phyloP scores from a whole-genome alignment of 1,140 invertebrate genomes.

The Nautilus pompilius region DNA sequence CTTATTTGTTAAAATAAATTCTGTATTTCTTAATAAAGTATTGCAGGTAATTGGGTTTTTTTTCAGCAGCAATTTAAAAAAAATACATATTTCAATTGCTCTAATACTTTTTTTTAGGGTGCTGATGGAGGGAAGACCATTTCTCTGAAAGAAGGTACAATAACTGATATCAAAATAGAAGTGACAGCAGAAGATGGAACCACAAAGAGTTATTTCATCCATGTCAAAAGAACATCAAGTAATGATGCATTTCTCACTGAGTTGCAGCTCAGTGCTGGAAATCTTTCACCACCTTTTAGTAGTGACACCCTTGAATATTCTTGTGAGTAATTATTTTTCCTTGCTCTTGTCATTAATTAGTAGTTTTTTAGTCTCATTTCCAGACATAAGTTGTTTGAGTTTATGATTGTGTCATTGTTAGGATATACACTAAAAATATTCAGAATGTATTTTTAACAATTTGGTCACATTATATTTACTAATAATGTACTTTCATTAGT shows the following conservation, averaged over 20 bases:
- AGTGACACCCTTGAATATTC: slow-evolving; percentile 32
- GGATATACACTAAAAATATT: no score
- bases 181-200: slow-evolving; percentile 53
- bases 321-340: slow-evolving; percentile 30
- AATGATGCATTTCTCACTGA: slow-evolving; percentile 46
- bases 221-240: slow-evolving; percentile 45
- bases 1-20: not conserved
- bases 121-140: slow-evolving; percentile 45
- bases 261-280: slow-evolving; percentile 34
- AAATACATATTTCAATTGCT: not conserved
- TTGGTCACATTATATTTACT: no score
- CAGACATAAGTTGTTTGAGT: no score
- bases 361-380: no score
- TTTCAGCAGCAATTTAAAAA: slow-evolving; percentile 1
- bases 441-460: no score
- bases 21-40: not conserved
- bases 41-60: not conserved
- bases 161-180: slow-evolving; percentile 51
- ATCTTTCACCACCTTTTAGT: slow-evolving; percentile 40
- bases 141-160: slow-evolving; percentile 39
- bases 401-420: no score
- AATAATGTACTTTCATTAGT: no score
- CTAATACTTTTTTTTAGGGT: slow-evolving; percentile 27
- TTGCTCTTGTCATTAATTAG: no score
- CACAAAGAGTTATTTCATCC: slow-evolving; percentile 44